These are phyloP conservation scores for Drosophila guanche DNA, from an alignment of 1,140 invertebrate genomes.

Conservation along the genomic window DNA sequence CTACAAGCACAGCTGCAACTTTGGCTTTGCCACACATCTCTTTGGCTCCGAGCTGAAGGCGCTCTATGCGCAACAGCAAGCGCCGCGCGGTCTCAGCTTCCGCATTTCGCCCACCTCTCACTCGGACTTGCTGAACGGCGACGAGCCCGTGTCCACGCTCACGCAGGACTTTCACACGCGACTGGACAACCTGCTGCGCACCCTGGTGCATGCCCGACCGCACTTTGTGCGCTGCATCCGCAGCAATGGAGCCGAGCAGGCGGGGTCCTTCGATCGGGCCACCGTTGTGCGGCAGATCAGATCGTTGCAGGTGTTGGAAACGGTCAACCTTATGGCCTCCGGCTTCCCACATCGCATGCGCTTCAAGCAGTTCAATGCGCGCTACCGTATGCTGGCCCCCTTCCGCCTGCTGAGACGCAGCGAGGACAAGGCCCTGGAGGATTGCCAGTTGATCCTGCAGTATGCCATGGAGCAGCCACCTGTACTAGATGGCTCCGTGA, in stretches of 20 bases:
- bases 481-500: constrained; percentile 76
- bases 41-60: constrained; percentile 96
- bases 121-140: constrained; percentile 93
- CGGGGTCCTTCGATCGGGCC: constrained; percentile 91
- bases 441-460: constrained; percentile 91
- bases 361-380: constrained; percentile 95
- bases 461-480: constrained; percentile 85
- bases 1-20: constrained; percentile 96
- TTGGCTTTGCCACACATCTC: constrained; percentile 96
- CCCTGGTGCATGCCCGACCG: constrained; percentile 95
- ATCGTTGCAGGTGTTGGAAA: constrained; percentile 96
- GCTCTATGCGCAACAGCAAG: constrained; percentile 91
- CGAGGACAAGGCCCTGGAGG: constrained; percentile 92
- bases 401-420: constrained; percentile 89
- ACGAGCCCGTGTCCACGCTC: constrained; percentile 94
- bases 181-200: constrained; percentile 94
- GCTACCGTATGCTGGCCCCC: constrained; percentile 92
- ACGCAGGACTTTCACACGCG: constrained; percentile 97
- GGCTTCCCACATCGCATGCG: constrained; percentile 97
- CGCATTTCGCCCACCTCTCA: constrained; percentile 95
- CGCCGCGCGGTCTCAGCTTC: constrained; percentile 92
- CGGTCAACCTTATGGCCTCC: constrained; percentile 96
- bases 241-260: constrained; percentile 91
- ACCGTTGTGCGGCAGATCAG: constrained; percentile 92
- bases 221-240: constrained; percentile 97